Evolutionary conservation across 2,888 invertebrate genomes (phyloP), one percentile per base, ranked within the genome.

Genomic region (Ypsolopha sequella): DNA sequence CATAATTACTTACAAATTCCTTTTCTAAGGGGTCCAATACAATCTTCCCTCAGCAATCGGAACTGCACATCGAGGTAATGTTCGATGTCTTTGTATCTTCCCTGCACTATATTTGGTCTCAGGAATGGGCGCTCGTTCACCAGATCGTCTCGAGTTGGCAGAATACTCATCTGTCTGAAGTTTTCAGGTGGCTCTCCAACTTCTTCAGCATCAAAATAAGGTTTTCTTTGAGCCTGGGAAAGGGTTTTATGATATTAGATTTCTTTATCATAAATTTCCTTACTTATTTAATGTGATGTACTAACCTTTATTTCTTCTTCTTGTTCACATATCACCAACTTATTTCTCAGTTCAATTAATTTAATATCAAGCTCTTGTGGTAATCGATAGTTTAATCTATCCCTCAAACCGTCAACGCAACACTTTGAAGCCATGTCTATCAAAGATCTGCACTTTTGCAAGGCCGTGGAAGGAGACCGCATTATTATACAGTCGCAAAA

Each of bases 31-130:
- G 95, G 94, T 7, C 88, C 84, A 46, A 93, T 87, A 68, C 94
- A 95, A 75, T 96, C 95, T 74, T 95, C 95, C 10, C 94, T 85
- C 50, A 95, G 73, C 33, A 95, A 78, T 8, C 92, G 80, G 65
- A 93, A 94, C 61, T 95, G 95, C 1, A 92, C 89, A 61, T 93
- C 92, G 36, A 96, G 79, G 67, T 96, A 96, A 62, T 95, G 91
- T 14, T 92, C 87, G 1, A 91, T 81, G 60, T 88, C 82, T 6
- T 76, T 65, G 66, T 93, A 95, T 0, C 80, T 74, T 7, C 92
- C 93, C 44, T 84, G 62, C 0, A 88, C 68, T 39, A 90, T 86
- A 65, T 91, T 92, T 3, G 88, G 80, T 1, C 84, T 69, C 41
- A 80, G 10, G 56, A 63, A 82, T 0, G 80, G 73, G n/a, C 47